phyloP scores from a whole-genome alignment of 2,113 vertebrate species.

The Tenebrosternarchus preto region DNA sequence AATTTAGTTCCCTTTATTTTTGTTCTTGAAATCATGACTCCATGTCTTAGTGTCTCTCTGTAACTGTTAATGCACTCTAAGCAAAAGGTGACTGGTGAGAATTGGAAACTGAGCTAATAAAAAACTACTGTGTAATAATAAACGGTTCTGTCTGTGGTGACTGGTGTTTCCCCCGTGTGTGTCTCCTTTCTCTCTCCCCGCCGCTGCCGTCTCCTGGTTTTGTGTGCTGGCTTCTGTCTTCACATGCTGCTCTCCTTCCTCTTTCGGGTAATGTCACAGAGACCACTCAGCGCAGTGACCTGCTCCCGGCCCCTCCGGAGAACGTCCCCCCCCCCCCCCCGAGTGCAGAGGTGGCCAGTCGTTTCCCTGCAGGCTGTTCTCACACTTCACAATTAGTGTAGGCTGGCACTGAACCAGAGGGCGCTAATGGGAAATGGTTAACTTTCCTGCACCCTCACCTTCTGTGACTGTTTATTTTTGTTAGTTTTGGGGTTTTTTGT shows the following conservation, averaged over 20 bases:
- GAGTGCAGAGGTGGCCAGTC: no score
- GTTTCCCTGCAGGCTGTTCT: no score
- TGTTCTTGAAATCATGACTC: constrained; percentile 50
- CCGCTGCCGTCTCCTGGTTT: constrained; percentile 11
- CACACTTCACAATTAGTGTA: neutral
- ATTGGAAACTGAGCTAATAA: constrained; percentile 67
- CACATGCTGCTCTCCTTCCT: constrained; percentile 13
- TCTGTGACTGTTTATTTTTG: no score
- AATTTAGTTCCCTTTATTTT: constrained; percentile 32
- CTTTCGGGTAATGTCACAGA: neutral
- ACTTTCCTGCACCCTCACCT: neutral
- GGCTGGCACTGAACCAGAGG: neutral
- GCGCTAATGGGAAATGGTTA: neutral
- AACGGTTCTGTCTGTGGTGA: constrained; percentile 75
- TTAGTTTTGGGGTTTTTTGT: no score
- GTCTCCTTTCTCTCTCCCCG: constrained; percentile 55
- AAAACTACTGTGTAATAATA: constrained; percentile 77
- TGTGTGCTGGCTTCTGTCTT: neutral
- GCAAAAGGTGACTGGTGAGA: constrained; percentile 63
- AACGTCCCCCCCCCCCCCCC: no score
- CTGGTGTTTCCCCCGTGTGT: constrained; percentile 74
- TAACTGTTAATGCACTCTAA: constrained; percentile 72
- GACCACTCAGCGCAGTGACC: neutral
- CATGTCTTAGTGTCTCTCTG: constrained; percentile 78
- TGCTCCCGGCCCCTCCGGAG: no score